Conservation (phyloP, 2,797 vertebrate genomes). For the Sebastes hubbsi region DNA sequence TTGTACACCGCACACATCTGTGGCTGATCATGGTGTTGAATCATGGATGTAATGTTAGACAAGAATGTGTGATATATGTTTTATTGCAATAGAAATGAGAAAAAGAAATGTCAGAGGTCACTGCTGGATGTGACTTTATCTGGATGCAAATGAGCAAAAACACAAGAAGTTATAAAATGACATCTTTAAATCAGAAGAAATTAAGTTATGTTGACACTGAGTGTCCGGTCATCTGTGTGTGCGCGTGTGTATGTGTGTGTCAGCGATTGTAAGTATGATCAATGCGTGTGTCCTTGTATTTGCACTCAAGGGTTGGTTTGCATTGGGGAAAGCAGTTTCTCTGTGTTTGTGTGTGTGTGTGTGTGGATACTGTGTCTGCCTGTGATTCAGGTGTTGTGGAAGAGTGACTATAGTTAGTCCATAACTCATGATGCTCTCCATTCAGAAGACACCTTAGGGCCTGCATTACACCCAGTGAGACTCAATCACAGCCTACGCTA, state of each 20-base stretch:
- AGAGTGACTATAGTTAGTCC: conserved; percentile 77
- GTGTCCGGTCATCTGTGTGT: background rate
- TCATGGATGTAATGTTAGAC: background rate
- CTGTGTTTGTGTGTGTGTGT: background rate
- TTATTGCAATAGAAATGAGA: background rate
- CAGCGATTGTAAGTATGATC: conserved; percentile 13
- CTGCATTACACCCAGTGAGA: conserved; percentile 80
- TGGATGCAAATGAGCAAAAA: conserved; percentile 25
- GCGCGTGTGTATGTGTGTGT: background rate
- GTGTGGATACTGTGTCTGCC: conserved; percentile 29
- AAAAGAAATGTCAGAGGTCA: conserved; percentile 3
- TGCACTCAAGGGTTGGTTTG: conserved; percentile 22
- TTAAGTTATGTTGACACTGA: background rate
- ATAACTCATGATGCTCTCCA: conserved; percentile 84
- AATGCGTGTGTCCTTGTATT: conserved; percentile 42
- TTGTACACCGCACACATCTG: background rate
- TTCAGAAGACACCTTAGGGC: conserved; percentile 82
- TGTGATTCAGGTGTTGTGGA: conserved; percentile 76
- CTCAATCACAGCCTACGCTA: conserved; percentile 84
- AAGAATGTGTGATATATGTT: background rate
- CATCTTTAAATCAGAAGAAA: background rate
- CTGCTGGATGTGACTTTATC: background rate
- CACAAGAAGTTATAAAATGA: background rate
- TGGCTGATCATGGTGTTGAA: background rate
- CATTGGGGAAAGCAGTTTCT: conserved; percentile 13